phyloP scores from a whole-genome alignment of 2,888 invertebrate species.

The Erannis defoliaria region DNA sequence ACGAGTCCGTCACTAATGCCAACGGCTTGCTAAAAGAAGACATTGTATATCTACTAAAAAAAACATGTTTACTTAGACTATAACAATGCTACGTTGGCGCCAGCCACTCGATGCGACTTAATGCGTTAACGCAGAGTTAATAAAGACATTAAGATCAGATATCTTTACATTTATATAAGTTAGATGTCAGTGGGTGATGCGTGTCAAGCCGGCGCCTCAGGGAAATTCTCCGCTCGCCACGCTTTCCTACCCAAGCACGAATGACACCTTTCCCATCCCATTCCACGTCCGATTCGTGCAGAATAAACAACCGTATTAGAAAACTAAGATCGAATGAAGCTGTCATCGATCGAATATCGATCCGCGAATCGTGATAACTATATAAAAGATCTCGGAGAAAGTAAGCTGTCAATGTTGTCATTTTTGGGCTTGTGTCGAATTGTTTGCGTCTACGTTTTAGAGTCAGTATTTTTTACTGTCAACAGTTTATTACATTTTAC shows the following conservation, averaged over 20 bases:
- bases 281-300: slow-evolving; percentile 28
- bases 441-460: neutral
- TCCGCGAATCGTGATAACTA: slow-evolving; percentile 20
- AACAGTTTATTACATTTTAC: no score
- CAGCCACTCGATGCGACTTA: no score
- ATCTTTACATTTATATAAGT: slow-evolving; percentile 21
- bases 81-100: no score
- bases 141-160: slow-evolving; percentile 11
- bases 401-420: slow-evolving; percentile 9
- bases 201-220: slow-evolving; percentile 49
- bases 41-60: no score
- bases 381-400: slow-evolving; percentile 22
- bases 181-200: slow-evolving; percentile 41
- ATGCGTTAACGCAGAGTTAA: no score
- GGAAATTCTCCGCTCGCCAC: slow-evolving; percentile 59
- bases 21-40: no score
- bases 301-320: slow-evolving; percentile 18
- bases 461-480: neutral
- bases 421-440: neutral
- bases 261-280: slow-evolving; percentile 37
- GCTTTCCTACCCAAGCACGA: slow-evolving; percentile 52
- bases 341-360: slow-evolving; percentile 18
- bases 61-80: no score
- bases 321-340: slow-evolving; percentile 16
- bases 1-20: no score